Evolutionary conservation across 2,113 vertebrate genomes (phyloP).

Genomic region (Mustela lutreola): DNA sequence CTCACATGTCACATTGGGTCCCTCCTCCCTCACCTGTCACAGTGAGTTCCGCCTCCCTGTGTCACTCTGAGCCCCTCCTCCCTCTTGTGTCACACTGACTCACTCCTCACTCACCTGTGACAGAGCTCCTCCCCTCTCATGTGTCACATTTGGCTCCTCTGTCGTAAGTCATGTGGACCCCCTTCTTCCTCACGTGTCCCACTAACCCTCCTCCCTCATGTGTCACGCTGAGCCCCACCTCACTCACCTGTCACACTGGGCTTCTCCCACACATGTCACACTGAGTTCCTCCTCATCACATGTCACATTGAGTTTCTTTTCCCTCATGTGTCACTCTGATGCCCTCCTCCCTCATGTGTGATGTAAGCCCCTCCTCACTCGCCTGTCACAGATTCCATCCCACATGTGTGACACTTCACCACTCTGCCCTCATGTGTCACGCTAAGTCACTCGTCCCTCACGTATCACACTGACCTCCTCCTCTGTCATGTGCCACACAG

Average conservation of each 20-base stretch:
- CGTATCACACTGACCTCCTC: too few species aligned
- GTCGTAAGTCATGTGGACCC: accelerated
- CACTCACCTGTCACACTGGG: background rate
- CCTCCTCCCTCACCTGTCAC: background rate
- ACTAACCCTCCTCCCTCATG: background rate
- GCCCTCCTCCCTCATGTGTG: background rate
- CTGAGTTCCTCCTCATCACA: too few species aligned
- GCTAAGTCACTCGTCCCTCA: too few species aligned
- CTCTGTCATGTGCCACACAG: background rate
- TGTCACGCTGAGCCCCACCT: too few species aligned
- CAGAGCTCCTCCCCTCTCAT: too few species aligned
- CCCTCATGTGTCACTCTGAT: background rate
- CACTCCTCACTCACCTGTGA: background rate
- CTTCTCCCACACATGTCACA: background rate
- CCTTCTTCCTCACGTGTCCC: background rate
- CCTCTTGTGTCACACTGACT: background rate
- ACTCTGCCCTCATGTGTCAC: background rate
- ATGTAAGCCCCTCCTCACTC: background rate
- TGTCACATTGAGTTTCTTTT: background rate
- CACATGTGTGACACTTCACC: background rate
- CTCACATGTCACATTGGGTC: background rate
- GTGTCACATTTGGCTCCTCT: too few species aligned
- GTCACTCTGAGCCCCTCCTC: too few species aligned
- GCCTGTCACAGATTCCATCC: background rate
- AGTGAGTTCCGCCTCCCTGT: too few species aligned